Base-by-base conservation (phyloP, 2,888 invertebrate genomes). In the Cryptops parisi region DNA sequence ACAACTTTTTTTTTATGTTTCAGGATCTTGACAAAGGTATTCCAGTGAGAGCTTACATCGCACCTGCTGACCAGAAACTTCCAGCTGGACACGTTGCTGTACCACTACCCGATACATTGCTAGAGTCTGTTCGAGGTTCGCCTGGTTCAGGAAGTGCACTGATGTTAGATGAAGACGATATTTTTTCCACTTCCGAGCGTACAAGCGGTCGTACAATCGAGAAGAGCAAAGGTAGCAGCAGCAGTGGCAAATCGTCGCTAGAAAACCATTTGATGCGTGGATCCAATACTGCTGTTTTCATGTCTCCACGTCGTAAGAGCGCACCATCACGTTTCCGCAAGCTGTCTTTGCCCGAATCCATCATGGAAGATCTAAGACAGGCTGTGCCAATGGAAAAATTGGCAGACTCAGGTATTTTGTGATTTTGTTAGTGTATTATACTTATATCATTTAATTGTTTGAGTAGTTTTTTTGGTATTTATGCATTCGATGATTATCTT, bases 31-130 rank as follows among this genome's bases (percentile, higher is more conserved):
- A 52, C 3, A 27, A 45, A 21, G 52, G 52, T 15, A 52, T 52
- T 45, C 52, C 52, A 3, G 52, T 52, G 19, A 19, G 45, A 27
- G 52, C 52, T 3, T 52, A 52, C 22, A 52, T 52, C 26, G 52
- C 52, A 33, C 45, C 52, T 3, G 52, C 52, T 17, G 52, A 52
- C 33, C 23, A 52, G 45, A 25, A 45, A 21, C 23, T 52, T 17
- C 52, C 52, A 2, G 23, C 52, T 19, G 52, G 52, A n/a, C 52
- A 52, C 17, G 52, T 52, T 2, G 52, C 52, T 17, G 52, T 52
- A 25, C 52, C 52, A 38, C 24, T 52, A 38, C 52, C 52, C 1
- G 52, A 52, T 27, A 45, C 52, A 5, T 45, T 52, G 27, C 44
- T 52, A 19, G 45, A 52, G 4, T 27, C 39, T 1, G 26, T 45